Evolutionary conservation across 2,888 invertebrate genomes (phyloP).

Genomic region (Scaptomyza caliginosa): DNA sequence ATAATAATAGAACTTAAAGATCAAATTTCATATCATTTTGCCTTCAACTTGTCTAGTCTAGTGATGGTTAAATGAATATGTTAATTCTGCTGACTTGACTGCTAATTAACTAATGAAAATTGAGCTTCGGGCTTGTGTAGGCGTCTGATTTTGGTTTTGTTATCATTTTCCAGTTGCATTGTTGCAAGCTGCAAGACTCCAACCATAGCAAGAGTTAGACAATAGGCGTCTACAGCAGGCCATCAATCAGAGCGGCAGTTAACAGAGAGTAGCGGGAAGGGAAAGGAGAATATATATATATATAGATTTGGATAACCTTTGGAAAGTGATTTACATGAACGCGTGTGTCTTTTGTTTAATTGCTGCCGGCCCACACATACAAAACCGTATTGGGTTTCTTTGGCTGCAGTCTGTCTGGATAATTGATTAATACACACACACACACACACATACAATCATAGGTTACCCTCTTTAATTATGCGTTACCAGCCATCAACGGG

Average conservation of each 20-base stretch:
- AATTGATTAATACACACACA: conserved; percentile 66
- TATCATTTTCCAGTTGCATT: conserved; percentile 61
- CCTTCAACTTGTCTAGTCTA: neutral
- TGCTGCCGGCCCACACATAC: conserved; percentile 70
- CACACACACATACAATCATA: conserved; percentile 1
- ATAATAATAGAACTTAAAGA: neutral
- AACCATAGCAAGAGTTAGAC: conserved; percentile 26
- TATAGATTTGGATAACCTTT: conserved; percentile 43
- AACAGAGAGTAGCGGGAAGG: neutral
- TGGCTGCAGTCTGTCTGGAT: conserved; percentile 56
- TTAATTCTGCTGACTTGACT: conserved; percentile 32
- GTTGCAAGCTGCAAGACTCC: conserved; percentile 40
- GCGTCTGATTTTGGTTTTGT: conserved; percentile 48
- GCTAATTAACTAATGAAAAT: conserved; percentile 74
- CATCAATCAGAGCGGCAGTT: conserved; percentile 66
- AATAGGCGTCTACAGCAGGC: conserved; percentile 52
- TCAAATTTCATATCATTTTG: neutral
- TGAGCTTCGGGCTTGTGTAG: conserved; percentile 21
- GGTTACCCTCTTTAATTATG: conserved; percentile 64
- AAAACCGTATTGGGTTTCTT: conserved; percentile 52
- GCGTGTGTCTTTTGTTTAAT: conserved; percentile 78
- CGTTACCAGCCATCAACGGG: conserved; percentile 71
- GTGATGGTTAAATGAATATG: conserved; percentile 5
- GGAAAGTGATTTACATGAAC: conserved; percentile 74
- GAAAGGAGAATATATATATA: neutral